Evolutionary conservation across 2,888 invertebrate species (phyloP).

Genomic region (Hirtodrosophila alboralis): DNA sequence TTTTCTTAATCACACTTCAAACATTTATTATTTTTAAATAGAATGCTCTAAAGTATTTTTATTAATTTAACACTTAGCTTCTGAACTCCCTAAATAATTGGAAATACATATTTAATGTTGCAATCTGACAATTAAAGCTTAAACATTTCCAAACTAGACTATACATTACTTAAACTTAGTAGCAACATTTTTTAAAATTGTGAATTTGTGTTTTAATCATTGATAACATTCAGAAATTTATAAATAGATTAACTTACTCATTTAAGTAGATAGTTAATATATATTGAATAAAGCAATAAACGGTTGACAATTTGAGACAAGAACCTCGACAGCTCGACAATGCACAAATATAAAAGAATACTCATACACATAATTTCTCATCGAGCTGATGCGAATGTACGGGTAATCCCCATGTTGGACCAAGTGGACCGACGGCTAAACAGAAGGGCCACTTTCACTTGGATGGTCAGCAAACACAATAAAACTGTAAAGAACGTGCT

Average conservation of each 20-base stretch:
- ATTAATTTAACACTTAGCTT: too few relatives aligned
- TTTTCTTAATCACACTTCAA: too few relatives aligned
- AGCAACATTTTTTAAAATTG: too few relatives aligned
- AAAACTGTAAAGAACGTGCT: slow-evolving; percentile 25
- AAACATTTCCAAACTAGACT: too few relatives aligned
- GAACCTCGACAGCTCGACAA: slow-evolving; percentile 13
- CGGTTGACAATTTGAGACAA: slow-evolving; percentile 18
- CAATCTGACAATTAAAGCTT: too few relatives aligned
- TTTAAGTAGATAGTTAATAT: slow-evolving; percentile 9
- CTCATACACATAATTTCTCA: slow-evolving; percentile 65
- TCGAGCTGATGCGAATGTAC: slow-evolving; percentile 68
- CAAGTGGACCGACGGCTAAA: slow-evolving; percentile 37
- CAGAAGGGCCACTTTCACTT: slow-evolving; percentile 53
- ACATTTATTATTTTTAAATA: too few relatives aligned
- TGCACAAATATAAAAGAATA: slow-evolving; percentile 18
- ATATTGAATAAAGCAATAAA: slow-evolving; percentile 35
- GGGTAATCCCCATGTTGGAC: slow-evolving; percentile 60
- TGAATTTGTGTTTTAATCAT: too few relatives aligned
- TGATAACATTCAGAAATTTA: neutral
- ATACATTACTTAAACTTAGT: too few relatives aligned
- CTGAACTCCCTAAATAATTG: too few relatives aligned
- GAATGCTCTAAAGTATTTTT: too few relatives aligned
- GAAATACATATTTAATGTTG: too few relatives aligned
- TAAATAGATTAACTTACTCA: neutral
- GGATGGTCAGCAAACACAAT: slow-evolving; percentile 62